These are phyloP conservation scores for Drosophila nikananu DNA, from an alignment of 1,140 invertebrate genomes.

Conservation along the genomic window DNA sequence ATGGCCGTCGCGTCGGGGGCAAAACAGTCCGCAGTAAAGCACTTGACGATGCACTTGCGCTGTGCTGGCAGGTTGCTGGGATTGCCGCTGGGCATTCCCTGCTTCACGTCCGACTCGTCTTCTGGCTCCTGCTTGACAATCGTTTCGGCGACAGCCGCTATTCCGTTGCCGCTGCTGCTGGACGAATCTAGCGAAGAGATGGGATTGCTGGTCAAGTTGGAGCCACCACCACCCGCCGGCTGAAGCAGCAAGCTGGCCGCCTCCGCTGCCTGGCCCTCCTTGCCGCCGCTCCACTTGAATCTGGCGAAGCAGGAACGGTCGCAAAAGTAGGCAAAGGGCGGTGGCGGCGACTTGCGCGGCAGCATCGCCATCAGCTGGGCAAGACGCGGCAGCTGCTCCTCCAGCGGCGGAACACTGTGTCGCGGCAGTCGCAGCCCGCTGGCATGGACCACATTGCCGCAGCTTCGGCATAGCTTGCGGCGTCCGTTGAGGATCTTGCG, in stretches of 20 bases:
- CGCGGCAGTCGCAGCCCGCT: conserved; percentile 57
- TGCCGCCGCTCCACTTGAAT: conserved; percentile 65
- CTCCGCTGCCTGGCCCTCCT: conserved; percentile 32
- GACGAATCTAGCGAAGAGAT: background rate
- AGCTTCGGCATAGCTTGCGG: conserved; percentile 65
- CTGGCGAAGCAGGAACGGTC: conserved; percentile 60
- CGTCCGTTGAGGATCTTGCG: conserved; percentile 67
- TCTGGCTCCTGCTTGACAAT: conserved; percentile 31
- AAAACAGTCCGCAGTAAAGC: conserved; percentile 64
- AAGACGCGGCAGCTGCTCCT: conserved; percentile 46
- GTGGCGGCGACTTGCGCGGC: conserved; percentile 38
- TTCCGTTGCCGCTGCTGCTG: background rate
- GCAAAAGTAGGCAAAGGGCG: conserved; percentile 63
- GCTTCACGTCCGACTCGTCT: conserved; percentile 17
- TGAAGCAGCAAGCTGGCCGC: conserved; percentile 29
- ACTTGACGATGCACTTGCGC: conserved; percentile 69
- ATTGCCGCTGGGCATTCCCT: background rate
- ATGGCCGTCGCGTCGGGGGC: conserved; percentile 6
- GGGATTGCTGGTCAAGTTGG: background rate
- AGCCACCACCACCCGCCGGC: conserved; percentile 5
- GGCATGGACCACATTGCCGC: conserved; percentile 59
- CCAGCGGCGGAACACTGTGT: conserved; percentile 44
- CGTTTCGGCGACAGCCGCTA: background rate
- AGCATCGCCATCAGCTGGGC: conserved; percentile 45
- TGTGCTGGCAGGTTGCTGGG: background rate